phyloP scores from a whole-genome alignment of 2,797 vertebrate genomes.

The Bufotes viridis region DNA sequence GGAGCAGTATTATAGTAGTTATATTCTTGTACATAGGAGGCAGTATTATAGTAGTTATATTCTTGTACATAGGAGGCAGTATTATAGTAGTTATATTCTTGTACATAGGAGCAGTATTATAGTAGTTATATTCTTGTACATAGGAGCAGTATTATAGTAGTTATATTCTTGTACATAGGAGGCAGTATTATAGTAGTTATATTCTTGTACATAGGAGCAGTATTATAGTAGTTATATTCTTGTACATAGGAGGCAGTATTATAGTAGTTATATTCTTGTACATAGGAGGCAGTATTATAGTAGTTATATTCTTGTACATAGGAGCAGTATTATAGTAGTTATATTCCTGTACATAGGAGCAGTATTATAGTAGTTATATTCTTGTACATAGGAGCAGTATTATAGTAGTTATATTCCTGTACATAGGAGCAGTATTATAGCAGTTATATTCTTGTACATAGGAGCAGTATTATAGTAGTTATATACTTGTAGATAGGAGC shows the following conservation, averaged over 20 bases:
- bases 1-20: neutral
- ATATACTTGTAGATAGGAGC: no score
- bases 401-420: no score
- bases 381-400: no score
- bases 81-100: no score
- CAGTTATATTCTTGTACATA: neutral
- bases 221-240: conserved; percentile 19
- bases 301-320: conserved; percentile 14
- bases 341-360: no score
- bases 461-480: no score
- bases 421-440: no score
- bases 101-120: no score
- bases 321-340: neutral
- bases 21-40: neutral
- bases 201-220: neutral
- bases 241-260: neutral
- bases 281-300: conserved; percentile 2
- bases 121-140: no score
- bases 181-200: conserved; percentile 15
- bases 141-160: neutral
- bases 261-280: conserved; percentile 10
- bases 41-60: no score
- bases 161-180: neutral
- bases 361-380: no score
- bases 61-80: no score